phyloP scores from a whole-genome alignment of 1,140 invertebrate genomes.

The Penaeus vannamei region DNA sequence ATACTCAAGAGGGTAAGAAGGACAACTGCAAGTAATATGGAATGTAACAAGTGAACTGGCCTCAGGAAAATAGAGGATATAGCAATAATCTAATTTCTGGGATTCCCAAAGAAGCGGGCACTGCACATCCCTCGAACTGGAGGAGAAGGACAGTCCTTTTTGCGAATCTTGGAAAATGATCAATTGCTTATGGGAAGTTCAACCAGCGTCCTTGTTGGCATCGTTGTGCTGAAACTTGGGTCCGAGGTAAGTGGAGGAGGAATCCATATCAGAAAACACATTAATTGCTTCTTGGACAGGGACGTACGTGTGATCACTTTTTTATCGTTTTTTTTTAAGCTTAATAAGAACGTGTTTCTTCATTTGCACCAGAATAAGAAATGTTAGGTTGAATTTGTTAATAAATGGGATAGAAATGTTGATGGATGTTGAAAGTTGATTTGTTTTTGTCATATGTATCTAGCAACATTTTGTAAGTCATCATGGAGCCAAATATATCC shows the following conservation, averaged over 20 bases:
- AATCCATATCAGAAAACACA: too few species aligned
- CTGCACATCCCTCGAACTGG: too few species aligned
- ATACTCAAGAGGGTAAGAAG: conserved; percentile 60
- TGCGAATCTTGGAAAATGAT: conserved; percentile 38
- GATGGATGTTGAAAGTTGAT: too few species aligned
- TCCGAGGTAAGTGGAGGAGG: conserved; percentile 47
- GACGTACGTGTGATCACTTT: too few species aligned
- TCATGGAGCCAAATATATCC: background rate
- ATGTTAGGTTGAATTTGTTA: too few species aligned
- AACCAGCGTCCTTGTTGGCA: conserved; percentile 60
- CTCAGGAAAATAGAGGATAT: conserved; percentile 48
- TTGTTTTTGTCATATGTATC: background rate
- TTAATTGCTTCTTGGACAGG: too few species aligned
- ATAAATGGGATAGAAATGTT: too few species aligned
- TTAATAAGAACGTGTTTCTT: too few species aligned
- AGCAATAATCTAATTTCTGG: conserved; percentile 42
- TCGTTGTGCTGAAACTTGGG: conserved; percentile 62
- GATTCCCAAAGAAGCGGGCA: conserved; percentile 18
- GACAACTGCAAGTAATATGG: conserved; percentile 64
- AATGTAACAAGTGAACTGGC: conserved; percentile 67
- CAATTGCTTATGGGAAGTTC: conserved; percentile 48
- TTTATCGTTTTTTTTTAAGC: too few species aligned
- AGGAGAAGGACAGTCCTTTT: too few species aligned
- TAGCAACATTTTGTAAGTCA: background rate
- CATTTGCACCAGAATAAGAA: too few species aligned